Evolutionary conservation across 2,113 vertebrate species (phyloP).

Genomic region (Bettongia penicillata): DNA sequence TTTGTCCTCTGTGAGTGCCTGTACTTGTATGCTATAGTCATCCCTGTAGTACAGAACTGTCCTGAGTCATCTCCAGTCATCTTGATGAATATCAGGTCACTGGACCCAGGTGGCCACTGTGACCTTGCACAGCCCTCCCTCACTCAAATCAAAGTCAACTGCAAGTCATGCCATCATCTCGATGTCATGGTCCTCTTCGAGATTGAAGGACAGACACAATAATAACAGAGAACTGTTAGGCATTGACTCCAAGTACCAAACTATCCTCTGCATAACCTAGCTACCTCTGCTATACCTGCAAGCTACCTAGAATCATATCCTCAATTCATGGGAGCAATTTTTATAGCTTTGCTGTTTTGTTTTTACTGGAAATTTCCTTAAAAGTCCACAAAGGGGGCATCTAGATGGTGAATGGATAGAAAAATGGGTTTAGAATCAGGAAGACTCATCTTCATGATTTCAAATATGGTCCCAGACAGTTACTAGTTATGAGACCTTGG

Average conservation of each 20-base stretch:
- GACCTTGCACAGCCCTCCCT: too few relatives aligned
- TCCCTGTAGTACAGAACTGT: not conserved
- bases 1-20: not conserved
- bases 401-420: not conserved
- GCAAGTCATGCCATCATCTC: too few relatives aligned
- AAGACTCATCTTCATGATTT: not conserved
- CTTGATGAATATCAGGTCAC: too few relatives aligned
- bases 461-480: not conserved
- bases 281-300: not conserved
- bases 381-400: not conserved
- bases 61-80: too few relatives aligned
- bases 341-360: not conserved
- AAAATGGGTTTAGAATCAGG: not conserved
- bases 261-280: not conserved
- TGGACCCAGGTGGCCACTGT: too few relatives aligned
- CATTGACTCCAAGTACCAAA: too few relatives aligned
- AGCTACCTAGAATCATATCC: not conserved
- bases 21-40: not conserved
- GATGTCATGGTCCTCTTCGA: too few relatives aligned
- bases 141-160: too few relatives aligned
- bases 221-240: too few relatives aligned
- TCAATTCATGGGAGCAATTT: not conserved
- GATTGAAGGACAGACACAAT: too few relatives aligned
- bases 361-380: not conserved
- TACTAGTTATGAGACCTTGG: not conserved